Conservation (phyloP, 35 echinoderm and acorn worm genomes). For the Stichopus chloronotus region DNA sequence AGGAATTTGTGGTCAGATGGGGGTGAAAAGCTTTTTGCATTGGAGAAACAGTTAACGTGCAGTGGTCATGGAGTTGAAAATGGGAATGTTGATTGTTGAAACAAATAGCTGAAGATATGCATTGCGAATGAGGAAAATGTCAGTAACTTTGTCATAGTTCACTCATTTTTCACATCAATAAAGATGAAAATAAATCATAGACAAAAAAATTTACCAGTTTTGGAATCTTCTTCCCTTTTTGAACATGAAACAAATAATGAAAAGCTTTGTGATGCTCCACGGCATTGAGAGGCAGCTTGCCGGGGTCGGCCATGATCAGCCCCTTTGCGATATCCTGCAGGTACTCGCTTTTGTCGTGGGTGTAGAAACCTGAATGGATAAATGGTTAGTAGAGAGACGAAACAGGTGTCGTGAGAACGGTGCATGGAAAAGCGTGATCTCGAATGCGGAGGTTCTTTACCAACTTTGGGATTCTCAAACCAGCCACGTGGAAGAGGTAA, state of each 20-base stretch:
- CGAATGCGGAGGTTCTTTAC: background rate
- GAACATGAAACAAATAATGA: constrained; percentile 17
- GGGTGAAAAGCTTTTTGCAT: too few species aligned
- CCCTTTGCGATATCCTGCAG: constrained; percentile 17
- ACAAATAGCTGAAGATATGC: too few species aligned
- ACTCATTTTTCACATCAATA: too few species aligned
- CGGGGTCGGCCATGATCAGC: constrained; percentile 4
- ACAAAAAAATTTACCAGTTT: constrained; percentile 14
- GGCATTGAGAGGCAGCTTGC: constrained; percentile 41
- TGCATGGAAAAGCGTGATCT: background rate
- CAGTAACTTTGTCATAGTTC: too few species aligned
- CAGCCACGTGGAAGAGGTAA: constrained; percentile 26
- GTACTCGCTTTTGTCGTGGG: constrained; percentile 3
- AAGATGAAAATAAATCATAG: too few species aligned
- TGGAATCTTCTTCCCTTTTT: constrained; percentile 17
- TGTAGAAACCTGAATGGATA: constrained; percentile 18
- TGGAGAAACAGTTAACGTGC: too few species aligned
- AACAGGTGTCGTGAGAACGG: background rate
- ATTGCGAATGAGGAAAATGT: too few species aligned
- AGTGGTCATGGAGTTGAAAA: too few species aligned
- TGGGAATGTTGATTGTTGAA: too few species aligned
- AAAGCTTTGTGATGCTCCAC: constrained; percentile 32
- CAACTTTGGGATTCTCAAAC: constrained; percentile 20
- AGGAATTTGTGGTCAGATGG: too few species aligned
- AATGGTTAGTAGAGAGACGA: background rate